Evolutionary conservation across 1,140 invertebrate genomes (phyloP).

Genomic region (Acarapis woodi): DNA sequence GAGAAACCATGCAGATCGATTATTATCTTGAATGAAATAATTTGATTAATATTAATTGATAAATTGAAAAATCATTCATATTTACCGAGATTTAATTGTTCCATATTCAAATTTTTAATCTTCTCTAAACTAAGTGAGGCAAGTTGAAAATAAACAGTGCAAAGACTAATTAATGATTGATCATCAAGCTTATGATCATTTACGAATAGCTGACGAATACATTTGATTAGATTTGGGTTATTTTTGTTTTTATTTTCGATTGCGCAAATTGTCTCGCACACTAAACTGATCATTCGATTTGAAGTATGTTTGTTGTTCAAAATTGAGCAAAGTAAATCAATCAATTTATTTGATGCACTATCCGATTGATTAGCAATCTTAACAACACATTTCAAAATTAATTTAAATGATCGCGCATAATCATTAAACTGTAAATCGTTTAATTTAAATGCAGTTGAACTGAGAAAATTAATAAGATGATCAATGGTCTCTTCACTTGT

Average conservation of each 20-base stretch:
- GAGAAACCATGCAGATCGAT: constrained; percentile 33
- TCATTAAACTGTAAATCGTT: not conserved
- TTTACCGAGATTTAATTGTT: too few relatives aligned
- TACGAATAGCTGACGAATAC: too few relatives aligned
- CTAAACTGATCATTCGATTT: not conserved
- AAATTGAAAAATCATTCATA: too few relatives aligned
- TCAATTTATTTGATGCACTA: not conserved
- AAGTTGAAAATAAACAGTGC: not conserved
- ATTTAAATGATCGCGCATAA: not conserved
- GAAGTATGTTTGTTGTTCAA: not conserved
- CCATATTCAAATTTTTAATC: too few relatives aligned
- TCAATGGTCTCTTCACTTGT: not conserved
- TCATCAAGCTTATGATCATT: not conserved
- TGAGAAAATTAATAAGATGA: not conserved
- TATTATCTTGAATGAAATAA: constrained; percentile 16
- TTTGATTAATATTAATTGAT: not conserved
- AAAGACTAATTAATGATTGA: not conserved
- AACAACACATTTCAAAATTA: not conserved
- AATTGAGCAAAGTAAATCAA: not conserved
- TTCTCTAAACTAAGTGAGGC: too few relatives aligned
- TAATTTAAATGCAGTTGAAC: not conserved
- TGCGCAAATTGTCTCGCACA: not conserved
- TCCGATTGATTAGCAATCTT: not conserved
- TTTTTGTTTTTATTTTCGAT: not conserved
- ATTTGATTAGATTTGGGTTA: too few relatives aligned